Evolutionary conservation across 2,797 vertebrate genomes (phyloP).

Genomic region (Sciurus carolinensis): DNA sequence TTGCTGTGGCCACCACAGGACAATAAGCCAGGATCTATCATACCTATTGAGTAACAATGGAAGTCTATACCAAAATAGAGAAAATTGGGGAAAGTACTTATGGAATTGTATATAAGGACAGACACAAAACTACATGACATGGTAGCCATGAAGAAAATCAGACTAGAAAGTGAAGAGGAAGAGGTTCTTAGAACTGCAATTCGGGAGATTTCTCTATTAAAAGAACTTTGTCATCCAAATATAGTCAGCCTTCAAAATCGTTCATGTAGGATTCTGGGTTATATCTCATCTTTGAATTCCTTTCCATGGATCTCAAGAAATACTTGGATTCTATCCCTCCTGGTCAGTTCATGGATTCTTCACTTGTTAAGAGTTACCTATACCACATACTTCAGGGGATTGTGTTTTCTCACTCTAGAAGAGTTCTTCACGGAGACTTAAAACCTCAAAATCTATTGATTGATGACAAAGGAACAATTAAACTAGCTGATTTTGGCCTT

Average conservation of each 20-base stretch:
- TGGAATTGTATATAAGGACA: too few relatives aligned
- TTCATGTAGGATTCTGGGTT: constrained; percentile 77
- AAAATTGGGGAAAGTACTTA: too few relatives aligned
- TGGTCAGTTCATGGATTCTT: constrained; percentile 95
- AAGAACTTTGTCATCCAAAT: constrained; percentile 96
- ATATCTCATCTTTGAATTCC: too few relatives aligned
- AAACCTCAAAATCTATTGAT: constrained; percentile 92
- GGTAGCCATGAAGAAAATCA: too few relatives aligned
- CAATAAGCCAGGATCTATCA: too few relatives aligned
- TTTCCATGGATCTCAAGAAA: constrained; percentile 95
- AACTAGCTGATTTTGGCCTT: constrained; percentile 96
- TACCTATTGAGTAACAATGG: too few relatives aligned
- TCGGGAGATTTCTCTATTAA: constrained; percentile 89
- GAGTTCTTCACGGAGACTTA: constrained; percentile 96
- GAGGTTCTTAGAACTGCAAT: too few relatives aligned
- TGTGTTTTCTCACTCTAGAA: constrained; percentile 96
- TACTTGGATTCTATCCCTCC: constrained; percentile 96
- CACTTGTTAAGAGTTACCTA: constrained; percentile 95
- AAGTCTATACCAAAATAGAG: too few relatives aligned
- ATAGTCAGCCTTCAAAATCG: constrained; percentile 96
- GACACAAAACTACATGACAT: too few relatives aligned
- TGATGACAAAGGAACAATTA: constrained; percentile 97
- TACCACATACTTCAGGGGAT: constrained; percentile 98
- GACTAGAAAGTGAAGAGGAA: too few relatives aligned
- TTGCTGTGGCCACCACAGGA: too few relatives aligned